Percentiles rank a stretch among this genome's conserved stretches.
phyloP scores from a whole-genome alignment of 2,113 vertebrate genomes.

The Rhabdornis inornatus region DNA sequence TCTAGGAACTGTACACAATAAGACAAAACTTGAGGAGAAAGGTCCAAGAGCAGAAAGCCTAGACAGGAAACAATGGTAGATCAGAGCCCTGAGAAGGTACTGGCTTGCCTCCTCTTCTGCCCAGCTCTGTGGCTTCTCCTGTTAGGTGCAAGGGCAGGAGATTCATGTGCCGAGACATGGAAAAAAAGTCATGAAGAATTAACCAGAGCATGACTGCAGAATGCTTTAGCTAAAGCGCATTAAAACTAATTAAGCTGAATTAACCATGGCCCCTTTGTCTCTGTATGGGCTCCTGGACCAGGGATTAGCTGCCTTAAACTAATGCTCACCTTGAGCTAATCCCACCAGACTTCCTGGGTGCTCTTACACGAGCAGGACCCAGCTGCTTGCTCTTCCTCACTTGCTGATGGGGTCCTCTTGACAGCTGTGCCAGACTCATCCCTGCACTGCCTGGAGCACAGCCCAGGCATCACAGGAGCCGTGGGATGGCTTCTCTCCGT shows the following conservation, averaged over 20 bases:
- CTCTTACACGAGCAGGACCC: background rate
- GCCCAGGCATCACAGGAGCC: fast-evolving
- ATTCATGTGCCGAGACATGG: background rate
- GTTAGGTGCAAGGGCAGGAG: background rate
- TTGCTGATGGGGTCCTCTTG: fast-evolving
- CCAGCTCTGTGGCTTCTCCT: background rate
- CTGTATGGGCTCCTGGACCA: background rate
- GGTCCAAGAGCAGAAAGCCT: background rate
- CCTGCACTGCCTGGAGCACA: fast-evolving
- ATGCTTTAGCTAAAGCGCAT: background rate
- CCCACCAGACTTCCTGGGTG: background rate
- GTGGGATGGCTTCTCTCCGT: fast-evolving
- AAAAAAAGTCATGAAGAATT: slow-evolving; percentile 13
- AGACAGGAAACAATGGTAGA: background rate
- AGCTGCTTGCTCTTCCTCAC: background rate
- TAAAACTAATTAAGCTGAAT: slow-evolving; percentile 22
- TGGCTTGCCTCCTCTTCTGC: background rate
- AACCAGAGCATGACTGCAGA: background rate
- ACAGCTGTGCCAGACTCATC: background rate
- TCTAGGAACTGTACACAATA: background rate
- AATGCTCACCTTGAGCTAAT: background rate
- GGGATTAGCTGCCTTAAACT: background rate
- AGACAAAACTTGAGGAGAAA: background rate
- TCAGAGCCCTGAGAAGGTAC: background rate
- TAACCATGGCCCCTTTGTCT: background rate